phyloP scores from a whole-genome alignment of 2,797 vertebrate genomes.

The Cyclopterus lumpus region DNA sequence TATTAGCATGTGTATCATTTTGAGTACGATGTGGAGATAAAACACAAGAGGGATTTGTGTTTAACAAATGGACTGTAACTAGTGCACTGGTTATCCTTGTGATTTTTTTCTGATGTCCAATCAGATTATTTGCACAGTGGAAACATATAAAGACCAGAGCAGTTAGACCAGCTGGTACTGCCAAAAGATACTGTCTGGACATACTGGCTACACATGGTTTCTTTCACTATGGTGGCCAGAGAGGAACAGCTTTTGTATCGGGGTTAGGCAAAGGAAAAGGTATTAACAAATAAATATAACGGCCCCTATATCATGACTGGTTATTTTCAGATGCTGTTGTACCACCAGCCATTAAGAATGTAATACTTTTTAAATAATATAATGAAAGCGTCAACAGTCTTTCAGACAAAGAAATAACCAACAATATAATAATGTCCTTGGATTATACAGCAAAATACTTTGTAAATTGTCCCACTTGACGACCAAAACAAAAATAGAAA shows the following conservation, averaged over 20 bases:
- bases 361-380: slow-evolving; percentile 22
- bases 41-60: slow-evolving; percentile 77
- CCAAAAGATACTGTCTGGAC: slow-evolving; percentile 84
- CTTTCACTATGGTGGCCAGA: slow-evolving; percentile 67
- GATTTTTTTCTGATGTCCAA: slow-evolving; percentile 77
- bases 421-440: neutral
- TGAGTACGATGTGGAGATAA: slow-evolving; percentile 69
- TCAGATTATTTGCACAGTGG: slow-evolving; percentile 82
- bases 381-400: slow-evolving; percentile 6
- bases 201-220: slow-evolving; percentile 71
- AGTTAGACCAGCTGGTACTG: slow-evolving; percentile 77
- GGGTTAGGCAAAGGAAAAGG: slow-evolving; percentile 12
- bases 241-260: slow-evolving; percentile 48
- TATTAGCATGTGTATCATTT: slow-evolving; percentile 78
- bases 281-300: slow-evolving; percentile 48
- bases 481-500: neutral
- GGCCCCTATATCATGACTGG: slow-evolving; percentile 31
- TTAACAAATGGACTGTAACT: slow-evolving; percentile 83
- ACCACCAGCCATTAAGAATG: slow-evolving; percentile 22
- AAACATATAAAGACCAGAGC: slow-evolving; percentile 78
- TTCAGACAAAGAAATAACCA: slow-evolving; percentile 4
- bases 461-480: neutral
- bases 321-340: slow-evolving; percentile 56
- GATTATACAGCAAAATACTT: neutral
- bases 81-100: slow-evolving; percentile 72